phyloP scores from a whole-genome alignment of 2,113 vertebrate genomes.

The Butastur rufipennis region DNA sequence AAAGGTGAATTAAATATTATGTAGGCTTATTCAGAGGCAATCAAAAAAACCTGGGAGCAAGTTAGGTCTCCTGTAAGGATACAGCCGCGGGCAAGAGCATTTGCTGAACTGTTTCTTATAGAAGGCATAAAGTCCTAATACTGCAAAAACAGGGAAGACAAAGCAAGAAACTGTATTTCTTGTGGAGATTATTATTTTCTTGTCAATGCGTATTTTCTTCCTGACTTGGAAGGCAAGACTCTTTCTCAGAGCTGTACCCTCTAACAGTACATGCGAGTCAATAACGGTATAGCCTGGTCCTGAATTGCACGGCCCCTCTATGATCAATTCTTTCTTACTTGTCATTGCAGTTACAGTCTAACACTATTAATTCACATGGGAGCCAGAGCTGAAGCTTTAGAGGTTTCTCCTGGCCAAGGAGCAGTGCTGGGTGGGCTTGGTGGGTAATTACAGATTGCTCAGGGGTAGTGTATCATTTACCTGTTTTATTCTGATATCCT shows the following conservation, averaged over 20 bases:
- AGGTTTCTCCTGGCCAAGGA: background rate
- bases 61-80: background rate
- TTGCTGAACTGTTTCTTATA: background rate
- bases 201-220: background rate
- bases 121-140: background rate
- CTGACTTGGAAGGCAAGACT: background rate
- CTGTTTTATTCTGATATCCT: background rate
- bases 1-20: background rate
- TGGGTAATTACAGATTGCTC: background rate
- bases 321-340: background rate
- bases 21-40: background rate
- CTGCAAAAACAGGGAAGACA: background rate
- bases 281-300: background rate
- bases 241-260: background rate
- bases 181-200: background rate
- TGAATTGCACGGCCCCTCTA: background rate
- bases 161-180: background rate
- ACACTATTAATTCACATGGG: background rate
- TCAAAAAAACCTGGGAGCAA: background rate
- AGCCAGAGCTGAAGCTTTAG: background rate
- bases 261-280: background rate
- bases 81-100: background rate
- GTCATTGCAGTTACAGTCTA: background rate
- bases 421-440: background rate
- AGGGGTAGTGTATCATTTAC: background rate